Percentiles rank a stretch among this genome's conserved stretches.
These are phyloP conservation scores for Origma solitaria DNA, from an alignment of 2,113 vertebrate species.

Conservation along the genomic window DNA sequence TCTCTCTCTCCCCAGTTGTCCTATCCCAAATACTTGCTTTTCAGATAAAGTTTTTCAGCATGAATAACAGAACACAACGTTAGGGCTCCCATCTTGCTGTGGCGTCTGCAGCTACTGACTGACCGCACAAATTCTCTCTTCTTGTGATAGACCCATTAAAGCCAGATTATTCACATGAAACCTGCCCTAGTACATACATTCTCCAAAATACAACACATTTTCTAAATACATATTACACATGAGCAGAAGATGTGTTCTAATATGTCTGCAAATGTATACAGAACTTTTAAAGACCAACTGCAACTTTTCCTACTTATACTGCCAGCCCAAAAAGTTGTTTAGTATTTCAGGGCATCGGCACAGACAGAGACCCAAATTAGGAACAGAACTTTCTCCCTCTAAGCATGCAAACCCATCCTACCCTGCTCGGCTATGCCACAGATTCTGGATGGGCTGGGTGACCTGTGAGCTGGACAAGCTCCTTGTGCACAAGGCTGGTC, in stretches of 20 bases:
- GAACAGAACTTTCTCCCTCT: background rate
- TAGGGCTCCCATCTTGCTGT: background rate
- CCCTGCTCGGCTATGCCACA: background rate
- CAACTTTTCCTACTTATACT: background rate
- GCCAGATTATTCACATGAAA: background rate
- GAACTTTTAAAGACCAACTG: background rate
- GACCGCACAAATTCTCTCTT: background rate
- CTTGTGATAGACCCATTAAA: background rate
- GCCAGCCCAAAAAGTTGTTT: background rate
- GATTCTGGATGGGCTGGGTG: background rate
- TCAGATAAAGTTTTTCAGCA: background rate
- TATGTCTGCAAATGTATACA: rapidly evolving
- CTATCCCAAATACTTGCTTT: background rate
- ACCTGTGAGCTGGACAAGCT: background rate
- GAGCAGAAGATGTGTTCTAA: background rate
- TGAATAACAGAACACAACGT: background rate
- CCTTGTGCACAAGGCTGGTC: rapidly evolving
- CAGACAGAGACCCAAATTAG: background rate
- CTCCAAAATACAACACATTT: background rate
- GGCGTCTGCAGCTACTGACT: background rate
- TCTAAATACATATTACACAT: background rate
- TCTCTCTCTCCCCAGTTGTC: background rate
- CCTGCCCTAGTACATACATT: background rate
- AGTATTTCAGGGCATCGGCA: background rate
- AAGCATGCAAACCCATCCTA: rapidly evolving